Percentiles rank a stretch among this genome's conserved stretches.
These are phyloP conservation scores for Struthio camelus DNA, from an alignment of 2,113 vertebrate species.

Conservation along the genomic window DNA sequence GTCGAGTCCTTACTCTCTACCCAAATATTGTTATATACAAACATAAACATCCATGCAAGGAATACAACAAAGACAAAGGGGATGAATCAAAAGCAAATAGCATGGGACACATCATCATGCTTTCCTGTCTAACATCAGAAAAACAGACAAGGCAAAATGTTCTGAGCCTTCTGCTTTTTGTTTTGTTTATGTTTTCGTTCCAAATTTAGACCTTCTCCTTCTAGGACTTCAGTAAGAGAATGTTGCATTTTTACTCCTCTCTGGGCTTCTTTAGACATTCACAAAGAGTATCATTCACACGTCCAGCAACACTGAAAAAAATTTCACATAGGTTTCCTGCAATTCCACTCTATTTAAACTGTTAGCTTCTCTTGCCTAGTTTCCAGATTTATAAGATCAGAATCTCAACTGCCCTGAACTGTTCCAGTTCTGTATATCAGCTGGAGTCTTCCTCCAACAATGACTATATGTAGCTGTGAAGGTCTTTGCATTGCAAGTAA, in stretches of 20 bases:
- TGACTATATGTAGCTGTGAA: slow-evolving; percentile 42
- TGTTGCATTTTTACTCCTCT: neutral
- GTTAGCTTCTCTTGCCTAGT: slow-evolving; percentile 11
- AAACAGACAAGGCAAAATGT: neutral
- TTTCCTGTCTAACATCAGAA: neutral
- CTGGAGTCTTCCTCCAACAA: neutral
- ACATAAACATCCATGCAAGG: neutral
- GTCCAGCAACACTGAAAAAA: slow-evolving; percentile 6
- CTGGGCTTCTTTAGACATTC: neutral
- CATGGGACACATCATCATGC: too few species aligned
- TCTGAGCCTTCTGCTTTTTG: neutral
- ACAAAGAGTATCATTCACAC: neutral
- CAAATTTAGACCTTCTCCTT: neutral
- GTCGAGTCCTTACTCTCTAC: neutral
- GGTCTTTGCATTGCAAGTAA: slow-evolving; percentile 46
- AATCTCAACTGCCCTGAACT: neutral
- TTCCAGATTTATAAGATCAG: neutral
- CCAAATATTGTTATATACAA: neutral
- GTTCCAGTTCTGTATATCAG: neutral
- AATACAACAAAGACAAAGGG: slow-evolving; percentile 7
- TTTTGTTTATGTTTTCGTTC: neutral
- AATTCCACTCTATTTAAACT: slow-evolving; percentile 10
- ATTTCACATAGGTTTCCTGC: neutral
- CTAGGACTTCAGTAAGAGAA: neutral
- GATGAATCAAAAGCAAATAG: slow-evolving; percentile 19